Percentiles rank a stretch among this genome's conserved stretches.
Conservation (phyloP, 2,113 vertebrate genomes). For the Serilophus lunatus region DNA sequence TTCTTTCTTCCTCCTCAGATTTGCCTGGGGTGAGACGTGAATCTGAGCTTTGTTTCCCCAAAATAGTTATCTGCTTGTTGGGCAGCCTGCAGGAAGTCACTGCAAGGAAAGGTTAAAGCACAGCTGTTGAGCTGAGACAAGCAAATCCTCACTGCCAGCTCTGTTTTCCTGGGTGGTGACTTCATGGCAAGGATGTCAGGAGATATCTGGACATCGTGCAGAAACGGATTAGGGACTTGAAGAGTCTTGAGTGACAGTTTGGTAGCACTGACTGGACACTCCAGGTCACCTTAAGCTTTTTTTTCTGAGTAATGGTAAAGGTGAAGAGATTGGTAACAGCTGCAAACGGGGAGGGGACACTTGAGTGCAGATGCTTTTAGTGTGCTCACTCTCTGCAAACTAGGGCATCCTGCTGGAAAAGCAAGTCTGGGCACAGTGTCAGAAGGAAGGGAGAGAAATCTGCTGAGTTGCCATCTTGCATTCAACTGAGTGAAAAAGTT, state of each 20-base stretch:
- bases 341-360: background rate
- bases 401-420: background rate
- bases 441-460: background rate
- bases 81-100: slow-evolving; percentile 13
- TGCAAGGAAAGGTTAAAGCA: background rate
- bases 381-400: background rate
- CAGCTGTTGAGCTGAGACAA: slow-evolving; percentile 10
- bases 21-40: slow-evolving; percentile 26
- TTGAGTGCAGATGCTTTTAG: background rate
- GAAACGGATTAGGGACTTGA: background rate
- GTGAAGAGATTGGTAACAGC: background rate
- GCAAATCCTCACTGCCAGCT: background rate
- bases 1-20: slow-evolving; percentile 22
- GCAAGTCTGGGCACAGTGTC: background rate
- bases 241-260: background rate
- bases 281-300: background rate
- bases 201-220: background rate
- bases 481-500: background rate
- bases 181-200: background rate
- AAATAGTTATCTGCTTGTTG: slow-evolving; percentile 24
- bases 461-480: background rate
- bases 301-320: background rate
- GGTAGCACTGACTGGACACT: background rate
- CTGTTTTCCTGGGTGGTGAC: background rate
- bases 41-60: slow-evolving; percentile 63